Evolutionary conservation across 2,888 invertebrate species (phyloP).

Genomic region (Eupeodes luniger): DNA sequence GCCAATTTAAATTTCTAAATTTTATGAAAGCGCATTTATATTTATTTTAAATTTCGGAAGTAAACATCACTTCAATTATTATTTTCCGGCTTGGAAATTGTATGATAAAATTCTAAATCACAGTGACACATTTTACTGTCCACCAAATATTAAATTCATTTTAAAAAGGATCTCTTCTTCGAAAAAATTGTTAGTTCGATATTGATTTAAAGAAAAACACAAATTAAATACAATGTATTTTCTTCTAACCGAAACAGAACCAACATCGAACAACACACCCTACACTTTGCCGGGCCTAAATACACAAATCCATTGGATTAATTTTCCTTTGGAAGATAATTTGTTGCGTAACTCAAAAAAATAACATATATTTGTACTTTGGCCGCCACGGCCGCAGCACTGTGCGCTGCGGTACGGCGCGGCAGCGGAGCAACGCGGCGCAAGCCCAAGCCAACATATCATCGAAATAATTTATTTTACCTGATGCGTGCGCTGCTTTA

Average conservation of each 20-base stretch:
- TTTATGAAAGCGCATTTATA: too few relatives aligned
- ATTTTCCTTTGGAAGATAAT: conserved; percentile 65
- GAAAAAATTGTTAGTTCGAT: too few relatives aligned
- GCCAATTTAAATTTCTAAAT: too few relatives aligned
- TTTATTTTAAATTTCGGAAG: too few relatives aligned
- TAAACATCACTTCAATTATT: too few relatives aligned
- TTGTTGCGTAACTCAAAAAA: conserved; percentile 66
- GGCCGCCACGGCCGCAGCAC: neutral
- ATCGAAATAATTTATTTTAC: conserved; percentile 52
- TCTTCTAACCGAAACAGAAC: neutral
- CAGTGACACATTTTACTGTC: too few relatives aligned
- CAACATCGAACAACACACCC: conserved; percentile 35
- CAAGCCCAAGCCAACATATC: conserved; percentile 1
- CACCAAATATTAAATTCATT: too few relatives aligned
- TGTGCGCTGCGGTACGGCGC: neutral
- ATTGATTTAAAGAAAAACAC: too few relatives aligned
- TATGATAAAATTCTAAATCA: too few relatives aligned
- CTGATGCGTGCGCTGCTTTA: conserved; percentile 71
- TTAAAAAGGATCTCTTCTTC: too few relatives aligned
- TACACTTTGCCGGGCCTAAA: conserved; percentile 52
- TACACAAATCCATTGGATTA: conserved; percentile 55
- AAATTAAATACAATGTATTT: too few relatives aligned
- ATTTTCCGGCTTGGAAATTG: too few relatives aligned
- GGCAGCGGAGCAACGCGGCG: neutral
- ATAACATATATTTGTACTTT: neutral